These are phyloP conservation scores for Cerceris ruficornis DNA, from an alignment of 2,888 invertebrate genomes.

Conservation along the genomic window DNA sequence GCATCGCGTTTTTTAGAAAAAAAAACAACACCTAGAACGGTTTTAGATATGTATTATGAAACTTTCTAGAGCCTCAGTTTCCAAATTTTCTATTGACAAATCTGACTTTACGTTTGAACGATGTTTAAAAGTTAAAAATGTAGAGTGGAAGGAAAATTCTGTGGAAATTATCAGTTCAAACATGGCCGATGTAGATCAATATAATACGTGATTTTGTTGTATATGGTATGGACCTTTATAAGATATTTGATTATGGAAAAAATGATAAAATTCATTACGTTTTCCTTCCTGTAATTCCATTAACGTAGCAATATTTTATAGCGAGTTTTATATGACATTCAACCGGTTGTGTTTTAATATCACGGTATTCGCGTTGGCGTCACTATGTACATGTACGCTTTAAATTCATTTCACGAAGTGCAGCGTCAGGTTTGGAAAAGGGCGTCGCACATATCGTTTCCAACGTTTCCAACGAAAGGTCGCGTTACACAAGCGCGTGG, in stretches of 20 bases:
- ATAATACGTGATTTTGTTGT: too few relatives aligned
- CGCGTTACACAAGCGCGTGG: constrained; percentile 54
- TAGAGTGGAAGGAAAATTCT: too few relatives aligned
- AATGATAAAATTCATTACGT: too few relatives aligned
- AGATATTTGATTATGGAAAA: too few relatives aligned
- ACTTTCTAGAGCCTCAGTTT: too few relatives aligned
- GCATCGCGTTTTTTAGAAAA: constrained; percentile 3
- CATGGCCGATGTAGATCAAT: too few relatives aligned
- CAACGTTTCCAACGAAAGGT: constrained; percentile 38
- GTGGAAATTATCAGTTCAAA: too few relatives aligned
- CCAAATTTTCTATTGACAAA: too few relatives aligned
- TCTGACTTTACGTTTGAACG: too few relatives aligned
- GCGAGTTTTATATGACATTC: constrained; percentile 35
- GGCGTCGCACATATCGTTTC: constrained; percentile 41
- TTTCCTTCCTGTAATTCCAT: not conserved
- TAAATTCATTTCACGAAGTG: constrained; percentile 60
- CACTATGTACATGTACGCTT: constrained; percentile 32
- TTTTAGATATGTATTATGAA: not conserved
- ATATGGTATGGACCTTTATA: too few relatives aligned
- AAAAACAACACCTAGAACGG: not conserved
- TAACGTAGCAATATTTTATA: constrained; percentile 25
- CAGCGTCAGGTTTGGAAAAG: constrained; percentile 51
- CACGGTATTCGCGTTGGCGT: constrained; percentile 31
- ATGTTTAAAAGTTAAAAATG: too few relatives aligned
- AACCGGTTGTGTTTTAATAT: constrained; percentile 43